A percentile compares a stretch with the other conserved stretches of the same genome.
Conservation (phyloP, 2,888 invertebrate species). For the Cyaniris semiargus region DNA sequence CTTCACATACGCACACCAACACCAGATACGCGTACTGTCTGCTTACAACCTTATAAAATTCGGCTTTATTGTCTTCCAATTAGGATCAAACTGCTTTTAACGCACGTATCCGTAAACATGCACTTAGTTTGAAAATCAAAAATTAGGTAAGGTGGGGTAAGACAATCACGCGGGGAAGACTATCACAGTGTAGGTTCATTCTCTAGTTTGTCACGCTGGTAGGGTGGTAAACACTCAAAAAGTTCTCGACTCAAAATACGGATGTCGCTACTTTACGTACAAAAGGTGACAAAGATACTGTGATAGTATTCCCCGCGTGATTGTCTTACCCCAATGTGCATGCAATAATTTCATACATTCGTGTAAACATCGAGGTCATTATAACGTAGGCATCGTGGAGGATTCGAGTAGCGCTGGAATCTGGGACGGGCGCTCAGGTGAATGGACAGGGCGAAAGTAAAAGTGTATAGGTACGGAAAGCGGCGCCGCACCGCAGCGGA, state of each 20-base stretch:
- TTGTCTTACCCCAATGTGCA: too few relatives aligned
- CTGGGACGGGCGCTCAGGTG: constrained; percentile 58
- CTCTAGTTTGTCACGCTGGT: too few relatives aligned
- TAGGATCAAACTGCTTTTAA: too few relatives aligned
- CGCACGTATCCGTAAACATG: background rate
- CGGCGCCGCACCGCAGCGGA: constrained; percentile 38
- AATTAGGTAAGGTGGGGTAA: too few relatives aligned
- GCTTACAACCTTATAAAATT: background rate
- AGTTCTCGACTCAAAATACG: too few relatives aligned
- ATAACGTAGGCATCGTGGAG: constrained; percentile 34
- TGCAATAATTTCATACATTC: background rate
- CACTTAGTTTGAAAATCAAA: background rate
- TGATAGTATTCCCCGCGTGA: too few relatives aligned
- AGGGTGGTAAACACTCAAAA: too few relatives aligned
- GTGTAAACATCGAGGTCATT: constrained; percentile 17
- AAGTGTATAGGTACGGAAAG: constrained; percentile 62
- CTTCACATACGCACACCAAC: too few relatives aligned
- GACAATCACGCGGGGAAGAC: too few relatives aligned
- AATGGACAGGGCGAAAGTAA: constrained; percentile 73
- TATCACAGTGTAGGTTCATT: too few relatives aligned
- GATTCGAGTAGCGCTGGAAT: constrained; percentile 43
- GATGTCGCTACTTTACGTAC: too few relatives aligned
- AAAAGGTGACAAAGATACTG: too few relatives aligned
- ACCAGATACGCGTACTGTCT: background rate
- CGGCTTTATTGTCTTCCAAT: background rate